phyloP scores from a whole-genome alignment of 2,888 invertebrate species.

The Calameuta filiformis region DNA sequence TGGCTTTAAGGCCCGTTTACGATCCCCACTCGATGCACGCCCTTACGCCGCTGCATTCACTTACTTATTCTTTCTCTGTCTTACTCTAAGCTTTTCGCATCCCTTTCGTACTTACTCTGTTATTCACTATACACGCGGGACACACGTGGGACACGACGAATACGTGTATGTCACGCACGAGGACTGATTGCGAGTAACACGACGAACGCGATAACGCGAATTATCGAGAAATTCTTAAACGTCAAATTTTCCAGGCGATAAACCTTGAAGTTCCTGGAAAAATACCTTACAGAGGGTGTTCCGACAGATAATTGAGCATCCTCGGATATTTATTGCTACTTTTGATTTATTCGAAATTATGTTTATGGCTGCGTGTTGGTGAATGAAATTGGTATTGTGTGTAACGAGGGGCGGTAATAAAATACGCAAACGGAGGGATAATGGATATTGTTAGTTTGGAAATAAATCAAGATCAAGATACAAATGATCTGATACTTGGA shows the following conservation, averaged over 20 bases:
- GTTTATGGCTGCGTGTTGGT: not conserved
- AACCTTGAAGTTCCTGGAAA: not conserved
- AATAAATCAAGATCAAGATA: not conserved
- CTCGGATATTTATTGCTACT: not conserved
- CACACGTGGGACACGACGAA: not conserved
- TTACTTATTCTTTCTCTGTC: not conserved
- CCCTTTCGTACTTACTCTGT: not conserved
- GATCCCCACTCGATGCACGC: not conserved
- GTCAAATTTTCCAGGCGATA: not conserved
- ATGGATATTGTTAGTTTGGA: not conserved
- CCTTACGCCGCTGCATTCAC: slow-evolving; percentile 15
- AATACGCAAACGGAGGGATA: not conserved
- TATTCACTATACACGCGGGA: not conserved
- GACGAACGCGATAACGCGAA: not conserved
- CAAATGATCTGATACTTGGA: not conserved
- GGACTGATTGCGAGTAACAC: not conserved
- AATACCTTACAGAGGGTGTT: not conserved
- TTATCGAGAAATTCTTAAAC: not conserved
- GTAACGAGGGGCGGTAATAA: not conserved
- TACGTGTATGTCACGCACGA: not conserved
- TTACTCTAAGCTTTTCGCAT: not conserved
- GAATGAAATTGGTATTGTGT: not conserved
- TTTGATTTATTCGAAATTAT: not conserved
- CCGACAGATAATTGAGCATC: not conserved
- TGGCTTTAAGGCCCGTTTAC: slow-evolving; percentile 23